Conservation (phyloP, 2,113 vertebrate genomes). For the Candoia aspera region DNA sequence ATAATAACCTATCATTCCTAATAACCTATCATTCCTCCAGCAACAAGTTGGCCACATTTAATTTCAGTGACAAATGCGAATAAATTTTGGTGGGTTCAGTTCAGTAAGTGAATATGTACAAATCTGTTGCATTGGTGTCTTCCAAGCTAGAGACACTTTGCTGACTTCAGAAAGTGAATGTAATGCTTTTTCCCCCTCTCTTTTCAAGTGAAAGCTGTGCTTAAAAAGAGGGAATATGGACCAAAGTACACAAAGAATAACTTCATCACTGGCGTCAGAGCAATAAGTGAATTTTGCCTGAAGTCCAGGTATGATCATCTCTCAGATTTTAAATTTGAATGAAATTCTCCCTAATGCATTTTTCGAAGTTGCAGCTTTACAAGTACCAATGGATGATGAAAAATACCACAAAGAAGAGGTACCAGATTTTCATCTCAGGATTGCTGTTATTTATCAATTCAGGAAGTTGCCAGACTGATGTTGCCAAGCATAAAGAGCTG, state of each 20-base stretch:
- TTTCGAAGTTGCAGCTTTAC: neutral
- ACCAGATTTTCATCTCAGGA: neutral
- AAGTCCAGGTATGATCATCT: conserved; percentile 86
- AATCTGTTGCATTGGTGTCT: neutral
- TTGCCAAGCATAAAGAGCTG: neutral
- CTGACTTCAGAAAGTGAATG: neutral
- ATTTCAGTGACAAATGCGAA: neutral
- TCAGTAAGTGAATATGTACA: neutral
- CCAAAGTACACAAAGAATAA: conserved; percentile 96
- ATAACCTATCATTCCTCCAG: neutral
- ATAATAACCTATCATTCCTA: neutral
- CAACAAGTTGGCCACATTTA: too few species aligned
- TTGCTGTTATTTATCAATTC: neutral
- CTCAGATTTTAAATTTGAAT: conserved; percentile 16
- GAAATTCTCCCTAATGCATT: conserved; percentile 17
- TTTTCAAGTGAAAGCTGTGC: conserved; percentile 89
- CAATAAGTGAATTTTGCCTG: conserved; percentile 98
- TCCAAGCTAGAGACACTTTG: neutral
- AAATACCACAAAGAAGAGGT: neutral
- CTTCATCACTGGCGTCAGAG: conserved; percentile 97
- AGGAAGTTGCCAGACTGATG: neutral
- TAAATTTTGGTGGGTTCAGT: neutral
- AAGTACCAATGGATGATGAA: neutral
- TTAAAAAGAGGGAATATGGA: conserved; percentile 98
- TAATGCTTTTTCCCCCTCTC: conserved; percentile 17